Evolutionary conservation across 1,140 invertebrate species (phyloP).

Genomic region (Periplaneta americana): DNA sequence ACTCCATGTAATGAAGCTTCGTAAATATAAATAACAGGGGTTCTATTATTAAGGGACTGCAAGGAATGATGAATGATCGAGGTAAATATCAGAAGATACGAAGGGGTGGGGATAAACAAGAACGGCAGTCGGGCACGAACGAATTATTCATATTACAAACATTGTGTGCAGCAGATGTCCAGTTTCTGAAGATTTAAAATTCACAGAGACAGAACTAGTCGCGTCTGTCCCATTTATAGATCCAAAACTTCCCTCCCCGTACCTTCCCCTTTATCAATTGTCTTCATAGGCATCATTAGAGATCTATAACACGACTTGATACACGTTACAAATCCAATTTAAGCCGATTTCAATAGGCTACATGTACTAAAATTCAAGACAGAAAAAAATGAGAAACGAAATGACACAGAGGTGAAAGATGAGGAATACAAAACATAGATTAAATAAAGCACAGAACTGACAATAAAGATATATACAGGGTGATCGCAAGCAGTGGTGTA

Average conservation of each 20-base stretch:
- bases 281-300: too few species aligned
- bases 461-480: too few species aligned
- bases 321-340: too few species aligned
- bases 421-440: too few species aligned
- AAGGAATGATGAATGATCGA: background rate
- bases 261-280: background rate
- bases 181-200: background rate
- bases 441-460: too few species aligned
- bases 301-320: too few species aligned
- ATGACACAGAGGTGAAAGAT: too few species aligned
- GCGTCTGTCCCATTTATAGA: too few species aligned
- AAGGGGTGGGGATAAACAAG: background rate
- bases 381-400: too few species aligned
- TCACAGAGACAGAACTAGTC: background rate
- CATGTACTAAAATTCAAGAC: too few species aligned
- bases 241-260: background rate
- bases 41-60: background rate
- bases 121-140: background rate
- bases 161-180: background rate
- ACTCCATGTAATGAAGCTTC: background rate
- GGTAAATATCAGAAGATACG: background rate
- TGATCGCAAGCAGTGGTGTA: too few species aligned
- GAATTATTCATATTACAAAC: background rate
- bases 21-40: background rate
- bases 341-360: too few species aligned